phyloP scores from a whole-genome alignment of 2,888 invertebrate species.

The Parascotia fuliginaria region DNA sequence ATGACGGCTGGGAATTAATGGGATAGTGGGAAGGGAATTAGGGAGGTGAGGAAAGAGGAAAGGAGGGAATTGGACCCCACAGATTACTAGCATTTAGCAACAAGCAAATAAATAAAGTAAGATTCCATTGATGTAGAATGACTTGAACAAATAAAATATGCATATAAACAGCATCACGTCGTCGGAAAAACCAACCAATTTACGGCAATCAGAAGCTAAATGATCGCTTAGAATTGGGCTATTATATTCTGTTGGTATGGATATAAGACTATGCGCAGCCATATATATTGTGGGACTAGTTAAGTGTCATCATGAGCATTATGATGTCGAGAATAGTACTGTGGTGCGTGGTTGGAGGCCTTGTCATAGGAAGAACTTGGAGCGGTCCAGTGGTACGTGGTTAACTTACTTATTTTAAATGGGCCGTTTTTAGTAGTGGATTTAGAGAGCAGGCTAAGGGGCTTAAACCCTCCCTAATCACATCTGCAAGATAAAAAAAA shows the following conservation, averaged over 20 bases:
- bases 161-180: background rate
- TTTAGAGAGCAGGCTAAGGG: no score
- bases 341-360: constrained; percentile 34
- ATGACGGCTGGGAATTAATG: no score
- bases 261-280: constrained; percentile 23
- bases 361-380: constrained; percentile 25
- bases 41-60: no score
- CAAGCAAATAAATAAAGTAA: no score
- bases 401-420: background rate
- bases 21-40: no score
- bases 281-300: background rate
- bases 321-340: constrained; percentile 24
- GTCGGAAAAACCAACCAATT: background rate
- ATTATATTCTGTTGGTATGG: constrained; percentile 3
- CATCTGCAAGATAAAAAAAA: no score
- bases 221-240: constrained; percentile 5
- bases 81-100: no score
- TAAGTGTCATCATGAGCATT: background rate
- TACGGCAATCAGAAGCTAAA: constrained; percentile 1
- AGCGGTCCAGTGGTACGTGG: constrained; percentile 40
- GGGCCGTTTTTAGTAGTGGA: no score
- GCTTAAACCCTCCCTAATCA: no score
- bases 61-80: no score
- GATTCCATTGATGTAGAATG: no score
- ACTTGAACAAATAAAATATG: no score